phyloP scores from a whole-genome alignment of 2,113 vertebrate species.

The Mesoclemmys tuberculata region DNA sequence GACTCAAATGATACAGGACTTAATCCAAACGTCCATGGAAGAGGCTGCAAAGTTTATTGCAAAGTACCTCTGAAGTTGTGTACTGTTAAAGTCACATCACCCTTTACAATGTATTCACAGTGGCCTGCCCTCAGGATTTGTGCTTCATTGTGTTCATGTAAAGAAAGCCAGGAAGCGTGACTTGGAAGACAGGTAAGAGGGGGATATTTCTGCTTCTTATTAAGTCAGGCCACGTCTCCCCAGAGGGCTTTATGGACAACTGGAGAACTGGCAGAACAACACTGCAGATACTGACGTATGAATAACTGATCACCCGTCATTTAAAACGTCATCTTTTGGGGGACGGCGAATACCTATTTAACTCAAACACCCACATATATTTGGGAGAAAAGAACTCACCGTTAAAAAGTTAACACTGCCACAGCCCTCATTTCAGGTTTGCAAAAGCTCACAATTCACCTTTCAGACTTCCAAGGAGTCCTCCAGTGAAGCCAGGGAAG shows the following conservation, averaged over 20 bases:
- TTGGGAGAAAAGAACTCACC: neutral
- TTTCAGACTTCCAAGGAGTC: neutral
- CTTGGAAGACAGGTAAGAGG: neutral
- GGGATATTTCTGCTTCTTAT: neutral
- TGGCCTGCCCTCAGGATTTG: neutral
- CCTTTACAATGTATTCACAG: neutral
- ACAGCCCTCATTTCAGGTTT: neutral
- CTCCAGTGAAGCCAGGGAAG: neutral
- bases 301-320: neutral
- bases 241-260: neutral
- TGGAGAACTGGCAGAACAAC: neutral
- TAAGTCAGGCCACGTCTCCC: neutral
- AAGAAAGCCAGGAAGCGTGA: neutral
- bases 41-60: neutral
- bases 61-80: neutral
- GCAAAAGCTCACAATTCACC: neutral
- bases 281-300: neutral
- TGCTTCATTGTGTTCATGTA: neutral
- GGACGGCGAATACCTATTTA: neutral
- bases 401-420: neutral
- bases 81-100: neutral
- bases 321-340: neutral
- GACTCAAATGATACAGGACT: neutral
- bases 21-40: neutral
- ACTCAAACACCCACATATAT: neutral